Base-by-base conservation (phyloP, 1,140 invertebrate species). In the Diprion similis region DNA sequence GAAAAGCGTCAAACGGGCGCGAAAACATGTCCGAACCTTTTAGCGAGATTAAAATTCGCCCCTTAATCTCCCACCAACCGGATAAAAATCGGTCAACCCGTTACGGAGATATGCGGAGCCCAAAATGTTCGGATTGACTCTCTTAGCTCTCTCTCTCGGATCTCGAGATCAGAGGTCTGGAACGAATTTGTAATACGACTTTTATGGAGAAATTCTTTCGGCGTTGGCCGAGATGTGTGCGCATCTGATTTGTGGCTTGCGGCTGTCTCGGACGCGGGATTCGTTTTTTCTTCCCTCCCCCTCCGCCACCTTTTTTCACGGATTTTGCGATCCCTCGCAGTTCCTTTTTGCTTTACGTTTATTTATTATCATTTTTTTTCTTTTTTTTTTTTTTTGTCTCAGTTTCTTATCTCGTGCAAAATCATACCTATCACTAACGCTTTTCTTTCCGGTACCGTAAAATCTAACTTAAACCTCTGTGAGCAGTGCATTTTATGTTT, bases 101-200 rank as follows among this genome's bases (percentile, higher is more conserved):
- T 24, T 18, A 18, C 19, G n/a, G 19, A 48, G 66, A 46, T 37
- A 68, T 45, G 67, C 68, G 70, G 70, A 47, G 70, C 70, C 71
- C 17, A 46, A 70, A 19, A 65, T 19, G 69, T 71, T 13, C 66
- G 68, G 19, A 15, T 15, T 64, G 13, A 68, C 73, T 73, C 64
- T 19, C 51, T 18, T 11, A 75, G 66, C 70, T 70, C 77, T 81
- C 70, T 70, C 77, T 81, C 24, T 37, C 24, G 81, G 84, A 86
- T 86, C 82, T 82, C 77, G 80, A 81, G 80, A 79, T 78, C 24
- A 37, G 51, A 77, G 81, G 83, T 82, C 83, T 82, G 85, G 85
- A 84, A 85, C 86, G 85, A 87, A 87, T 83, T 80, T 77, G 83
- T 87, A 87, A 88, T 88, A 85, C 83, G 85, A 87, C 83, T 86